phyloP scores from a whole-genome alignment of 2,888 invertebrate species.

The Carpatolechia fugitivella region DNA sequence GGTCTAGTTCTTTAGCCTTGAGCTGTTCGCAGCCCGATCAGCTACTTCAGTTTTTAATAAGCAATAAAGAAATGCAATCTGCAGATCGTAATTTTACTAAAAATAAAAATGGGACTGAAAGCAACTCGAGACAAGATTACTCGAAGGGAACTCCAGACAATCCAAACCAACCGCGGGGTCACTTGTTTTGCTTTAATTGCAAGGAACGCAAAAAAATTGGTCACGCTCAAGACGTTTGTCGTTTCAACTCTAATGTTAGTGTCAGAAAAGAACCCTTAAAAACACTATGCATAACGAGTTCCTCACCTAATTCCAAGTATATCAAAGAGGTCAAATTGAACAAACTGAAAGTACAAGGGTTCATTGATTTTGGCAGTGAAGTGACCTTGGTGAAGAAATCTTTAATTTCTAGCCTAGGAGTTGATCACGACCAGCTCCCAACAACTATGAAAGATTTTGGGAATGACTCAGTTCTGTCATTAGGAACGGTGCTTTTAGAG shows the following conservation, averaged over 20 bases:
- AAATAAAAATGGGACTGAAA: neutral
- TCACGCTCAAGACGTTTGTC: conserved; percentile 16
- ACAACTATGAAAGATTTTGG: conserved; percentile 23
- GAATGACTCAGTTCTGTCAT: conserved; percentile 17
- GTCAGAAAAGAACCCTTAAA: neutral
- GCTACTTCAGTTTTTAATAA: conserved; percentile 22
- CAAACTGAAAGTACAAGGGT: conserved; percentile 1
- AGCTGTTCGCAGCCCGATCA: conserved; percentile 21
- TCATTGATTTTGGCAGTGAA: conserved; percentile 18
- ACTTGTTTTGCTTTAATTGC: conserved; percentile 22
- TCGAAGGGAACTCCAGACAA: neutral
- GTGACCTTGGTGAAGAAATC: conserved; percentile 15
- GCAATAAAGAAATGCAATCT: conserved; percentile 11
- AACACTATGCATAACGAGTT: conserved; percentile 13
- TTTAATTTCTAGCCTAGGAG: neutral
- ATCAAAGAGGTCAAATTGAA: conserved; percentile 13
- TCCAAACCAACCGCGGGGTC: neutral
- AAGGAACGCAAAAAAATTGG: conserved; percentile 22
- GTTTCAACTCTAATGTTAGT: neutral
- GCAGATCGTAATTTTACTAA: no score
- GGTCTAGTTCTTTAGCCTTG: conserved; percentile 20
- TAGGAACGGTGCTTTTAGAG: conserved; percentile 11
- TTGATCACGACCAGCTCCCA: conserved; percentile 6
- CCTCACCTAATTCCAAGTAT: conserved; percentile 12
- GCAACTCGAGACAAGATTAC: no score